Percentiles rank a stretch among this genome's conserved stretches.
These are phyloP conservation scores for Halcyon senegalensis DNA, from an alignment of 2,113 vertebrate genomes.

Conservation along the genomic window DNA sequence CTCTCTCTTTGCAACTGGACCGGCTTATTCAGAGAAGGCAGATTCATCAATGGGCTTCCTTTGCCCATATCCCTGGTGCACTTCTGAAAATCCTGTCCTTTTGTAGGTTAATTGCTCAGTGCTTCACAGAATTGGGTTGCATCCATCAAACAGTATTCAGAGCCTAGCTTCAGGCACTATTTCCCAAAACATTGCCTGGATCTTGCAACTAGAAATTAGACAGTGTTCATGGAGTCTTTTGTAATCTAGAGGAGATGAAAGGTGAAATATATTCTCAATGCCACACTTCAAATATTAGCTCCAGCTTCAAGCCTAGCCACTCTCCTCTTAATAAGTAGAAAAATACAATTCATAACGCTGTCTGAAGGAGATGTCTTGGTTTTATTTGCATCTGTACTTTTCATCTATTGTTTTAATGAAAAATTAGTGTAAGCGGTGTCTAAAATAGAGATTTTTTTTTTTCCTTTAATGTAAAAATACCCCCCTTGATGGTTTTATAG, in stretches of 20 bases:
- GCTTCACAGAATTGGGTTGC: neutral
- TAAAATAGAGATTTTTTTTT: neutral
- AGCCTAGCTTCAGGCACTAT: neutral
- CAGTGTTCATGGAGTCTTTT: neutral
- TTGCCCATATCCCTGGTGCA: neutral
- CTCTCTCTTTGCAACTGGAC: neutral
- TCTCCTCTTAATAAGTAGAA: neutral
- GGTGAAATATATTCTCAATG: neutral
- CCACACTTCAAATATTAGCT: neutral
- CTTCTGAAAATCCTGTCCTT: neutral
- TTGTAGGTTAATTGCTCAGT: neutral
- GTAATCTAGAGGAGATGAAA: neutral
- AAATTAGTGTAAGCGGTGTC: neutral
- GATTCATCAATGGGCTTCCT: neutral
- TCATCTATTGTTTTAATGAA: neutral
- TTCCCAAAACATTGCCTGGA: neutral
- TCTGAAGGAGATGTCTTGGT: neutral
- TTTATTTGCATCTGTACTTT: neutral
- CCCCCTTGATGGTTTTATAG: neutral
- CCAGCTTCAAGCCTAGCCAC: neutral
- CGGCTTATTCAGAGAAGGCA: neutral
- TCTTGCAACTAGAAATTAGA: neutral
- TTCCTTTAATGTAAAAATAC: neutral
- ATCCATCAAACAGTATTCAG: neutral
- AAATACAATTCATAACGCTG: neutral